These are phyloP conservation scores for Amphimedon queenslandica DNA, from an alignment of 37 sponge, comb jelly and placozoan genomes.

Conservation along the genomic window DNA sequence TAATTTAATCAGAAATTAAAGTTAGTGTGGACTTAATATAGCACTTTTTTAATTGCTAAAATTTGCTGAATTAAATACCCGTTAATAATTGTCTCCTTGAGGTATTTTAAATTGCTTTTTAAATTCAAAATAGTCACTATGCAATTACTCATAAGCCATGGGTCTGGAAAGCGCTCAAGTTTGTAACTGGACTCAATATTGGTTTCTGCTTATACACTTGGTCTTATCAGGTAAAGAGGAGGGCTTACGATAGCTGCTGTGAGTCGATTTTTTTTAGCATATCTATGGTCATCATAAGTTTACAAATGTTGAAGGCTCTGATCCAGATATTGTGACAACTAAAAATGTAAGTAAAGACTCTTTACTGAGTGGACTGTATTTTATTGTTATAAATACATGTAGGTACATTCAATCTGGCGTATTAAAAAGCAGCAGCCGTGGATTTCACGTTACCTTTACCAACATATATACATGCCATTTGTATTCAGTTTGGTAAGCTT, in stretches of 20 bases:
- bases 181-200: background rate
- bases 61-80: too few relatives aligned
- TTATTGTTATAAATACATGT: background rate
- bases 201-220: background rate
- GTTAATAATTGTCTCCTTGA: too few relatives aligned
- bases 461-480: constrained; percentile 6
- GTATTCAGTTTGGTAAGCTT: background rate
- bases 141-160: constrained; percentile 26
- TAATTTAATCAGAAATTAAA: too few relatives aligned
- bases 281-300: background rate
- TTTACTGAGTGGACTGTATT: too few relatives aligned
- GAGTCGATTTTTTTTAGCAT: background rate
- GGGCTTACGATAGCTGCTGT: too few relatives aligned
- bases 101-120: too few relatives aligned
- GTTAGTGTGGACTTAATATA: too few relatives aligned
- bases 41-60: too few relatives aligned
- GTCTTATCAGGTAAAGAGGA: constrained; percentile 6
- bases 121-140: constrained; percentile 20
- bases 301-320: constrained; percentile 1
- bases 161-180: constrained; percentile 22
- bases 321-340: constrained; percentile 6
- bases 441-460: background rate
- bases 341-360: background rate
- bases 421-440: background rate
- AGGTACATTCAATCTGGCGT: background rate